These are phyloP conservation scores for Garrulus glandarius DNA, from an alignment of 2,797 vertebrate species.

Conservation along the genomic window DNA sequence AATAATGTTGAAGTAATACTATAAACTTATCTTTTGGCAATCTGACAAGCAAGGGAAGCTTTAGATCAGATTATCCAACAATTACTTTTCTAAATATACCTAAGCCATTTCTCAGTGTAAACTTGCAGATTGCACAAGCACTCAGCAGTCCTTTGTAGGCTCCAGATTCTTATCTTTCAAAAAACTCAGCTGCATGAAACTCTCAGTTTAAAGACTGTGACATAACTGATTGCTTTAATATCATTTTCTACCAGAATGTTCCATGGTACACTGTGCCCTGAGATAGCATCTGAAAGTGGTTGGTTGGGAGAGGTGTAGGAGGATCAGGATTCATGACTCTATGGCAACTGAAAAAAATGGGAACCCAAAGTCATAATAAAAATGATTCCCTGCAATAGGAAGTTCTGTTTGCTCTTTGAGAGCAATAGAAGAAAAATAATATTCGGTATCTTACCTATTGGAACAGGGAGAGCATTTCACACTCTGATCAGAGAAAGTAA, in stretches of 20 bases:
- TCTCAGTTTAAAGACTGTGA: not conserved
- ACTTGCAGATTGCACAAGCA: not conserved
- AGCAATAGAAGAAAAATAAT: not conserved
- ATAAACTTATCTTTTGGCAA: conserved; percentile 14
- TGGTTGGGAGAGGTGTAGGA: not conserved
- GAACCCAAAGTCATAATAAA: not conserved
- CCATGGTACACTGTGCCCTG: not conserved
- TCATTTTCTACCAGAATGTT: not conserved
- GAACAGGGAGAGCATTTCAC: not conserved
- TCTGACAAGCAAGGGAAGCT: not conserved
- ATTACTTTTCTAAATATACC: not conserved
- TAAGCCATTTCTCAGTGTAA: not conserved
- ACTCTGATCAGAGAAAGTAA: not conserved
- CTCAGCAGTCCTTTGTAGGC: not conserved
- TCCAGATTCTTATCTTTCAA: not conserved
- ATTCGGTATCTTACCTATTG: not conserved
- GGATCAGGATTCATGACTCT: not conserved
- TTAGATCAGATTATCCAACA: conserved; percentile 15
- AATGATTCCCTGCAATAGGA: not conserved
- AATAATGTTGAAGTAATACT: conserved; percentile 10
- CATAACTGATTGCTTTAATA: conserved; percentile 43
- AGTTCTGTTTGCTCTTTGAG: not conserved
- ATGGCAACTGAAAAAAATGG: not conserved
- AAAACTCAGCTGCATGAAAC: not conserved
- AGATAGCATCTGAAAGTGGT: not conserved